These are phyloP conservation scores for Dunckerocampus dactyliophorus DNA, from an alignment of 2,113 vertebrate species.

Conservation along the genomic window DNA sequence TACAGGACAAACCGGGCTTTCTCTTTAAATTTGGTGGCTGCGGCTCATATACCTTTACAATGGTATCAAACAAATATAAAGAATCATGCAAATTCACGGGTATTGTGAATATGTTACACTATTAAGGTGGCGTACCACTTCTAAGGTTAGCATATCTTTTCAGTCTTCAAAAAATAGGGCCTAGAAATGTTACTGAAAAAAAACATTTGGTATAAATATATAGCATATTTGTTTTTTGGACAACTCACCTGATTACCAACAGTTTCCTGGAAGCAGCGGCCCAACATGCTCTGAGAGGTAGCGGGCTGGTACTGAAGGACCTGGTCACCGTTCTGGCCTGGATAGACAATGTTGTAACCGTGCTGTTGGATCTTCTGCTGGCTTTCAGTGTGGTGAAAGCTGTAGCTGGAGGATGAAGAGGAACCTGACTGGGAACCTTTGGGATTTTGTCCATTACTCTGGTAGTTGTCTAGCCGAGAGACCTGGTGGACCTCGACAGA, in stretches of 20 bases:
- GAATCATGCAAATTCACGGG: too few species aligned
- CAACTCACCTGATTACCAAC: slow-evolving; percentile 82
- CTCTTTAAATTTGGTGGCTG: too few species aligned
- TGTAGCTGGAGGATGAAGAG: slow-evolving; percentile 69
- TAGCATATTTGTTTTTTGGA: neutral
- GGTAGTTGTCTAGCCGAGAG: slow-evolving; percentile 82
- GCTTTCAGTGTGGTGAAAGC: slow-evolving; percentile 79
- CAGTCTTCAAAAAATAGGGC: too few species aligned
- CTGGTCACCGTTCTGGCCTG: slow-evolving; percentile 81
- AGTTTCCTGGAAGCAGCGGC: slow-evolving; percentile 97
- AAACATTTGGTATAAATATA: neutral
- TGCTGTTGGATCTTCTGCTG: slow-evolving; percentile 82
- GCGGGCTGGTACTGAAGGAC: slow-evolving; percentile 84
- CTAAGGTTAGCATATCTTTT: too few species aligned
- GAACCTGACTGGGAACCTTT: slow-evolving; percentile 77
- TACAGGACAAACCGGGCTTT: too few species aligned
- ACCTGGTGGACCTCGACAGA: slow-evolving; percentile 98
- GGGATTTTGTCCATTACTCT: slow-evolving; percentile 74
- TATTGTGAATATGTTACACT: too few species aligned
- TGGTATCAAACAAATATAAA: too few species aligned
- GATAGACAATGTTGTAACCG: slow-evolving; percentile 77
- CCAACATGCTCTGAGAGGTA: slow-evolving; percentile 85
- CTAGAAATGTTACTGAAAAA: too few species aligned
- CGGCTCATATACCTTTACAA: too few species aligned
- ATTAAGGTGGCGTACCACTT: too few species aligned